A percentile compares a stretch with the other conserved stretches of the same genome.
These are phyloP conservation scores for Anastatus disparis DNA, from an alignment of 1,140 invertebrate genomes.

Conservation along the genomic window DNA sequence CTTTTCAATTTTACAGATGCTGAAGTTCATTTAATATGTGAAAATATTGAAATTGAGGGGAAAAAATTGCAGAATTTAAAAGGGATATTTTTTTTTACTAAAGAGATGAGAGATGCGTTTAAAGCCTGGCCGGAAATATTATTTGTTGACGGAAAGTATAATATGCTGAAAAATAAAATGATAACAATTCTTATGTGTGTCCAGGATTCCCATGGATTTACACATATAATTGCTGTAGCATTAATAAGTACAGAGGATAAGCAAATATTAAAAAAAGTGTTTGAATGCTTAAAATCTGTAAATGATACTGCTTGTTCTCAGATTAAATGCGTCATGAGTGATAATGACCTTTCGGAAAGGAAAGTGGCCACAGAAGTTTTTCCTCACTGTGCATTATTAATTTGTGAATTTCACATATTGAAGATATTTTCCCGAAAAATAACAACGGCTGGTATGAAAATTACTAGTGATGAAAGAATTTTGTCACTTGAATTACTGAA, in stretches of 20 bases:
- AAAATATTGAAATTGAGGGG: too few relatives aligned
- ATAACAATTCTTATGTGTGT: neutral
- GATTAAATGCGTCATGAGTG: slow-evolving; percentile 38
- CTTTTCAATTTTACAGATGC: too few relatives aligned
- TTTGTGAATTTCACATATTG: slow-evolving; percentile 37
- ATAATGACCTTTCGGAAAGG: slow-evolving; percentile 38
- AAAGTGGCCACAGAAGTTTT: slow-evolving; percentile 37
- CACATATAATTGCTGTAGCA: slow-evolving; percentile 10
- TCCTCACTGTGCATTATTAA: slow-evolving; percentile 18
- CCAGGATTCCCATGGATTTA: slow-evolving; percentile 9
- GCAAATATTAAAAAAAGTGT: neutral
- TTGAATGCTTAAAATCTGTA: neutral
- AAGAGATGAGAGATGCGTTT: neutral
- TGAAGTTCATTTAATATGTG: too few relatives aligned
- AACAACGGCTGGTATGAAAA: slow-evolving; percentile 3
- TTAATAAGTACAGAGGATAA: neutral
- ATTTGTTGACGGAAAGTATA: slow-evolving; percentile 9
- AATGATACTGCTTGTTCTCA: neutral
- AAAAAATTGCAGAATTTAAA: too few relatives aligned
- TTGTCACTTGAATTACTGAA: slow-evolving; percentile 26
- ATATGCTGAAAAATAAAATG: slow-evolving; percentile 6
- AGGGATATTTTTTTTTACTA: neutral
- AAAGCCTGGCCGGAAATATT: neutral
- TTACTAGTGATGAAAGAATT: neutral
- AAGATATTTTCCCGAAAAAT: slow-evolving; percentile 34